Evolutionary conservation across 1,140 invertebrate genomes (phyloP), one percentile per base, ranked within the genome.

Genomic region (Cherax destructor): DNA sequence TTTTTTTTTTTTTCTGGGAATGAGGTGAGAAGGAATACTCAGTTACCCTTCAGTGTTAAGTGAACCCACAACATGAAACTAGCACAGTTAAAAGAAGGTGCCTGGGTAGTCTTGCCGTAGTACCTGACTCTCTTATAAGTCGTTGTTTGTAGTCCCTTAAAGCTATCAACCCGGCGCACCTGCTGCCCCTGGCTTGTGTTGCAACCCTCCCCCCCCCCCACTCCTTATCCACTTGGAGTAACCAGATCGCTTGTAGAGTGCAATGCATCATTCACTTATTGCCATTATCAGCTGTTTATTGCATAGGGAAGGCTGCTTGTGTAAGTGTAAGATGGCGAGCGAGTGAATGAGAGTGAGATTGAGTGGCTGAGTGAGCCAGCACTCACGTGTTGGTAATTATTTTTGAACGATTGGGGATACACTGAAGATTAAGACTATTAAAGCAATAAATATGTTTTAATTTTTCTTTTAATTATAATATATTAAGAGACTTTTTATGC

Each of bases 231-330:
- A 30, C 6, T 1, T 49, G 47, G 18, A 79, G 77, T 79, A 79
- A 79, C 77, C 77, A 79, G 77, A 79, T 79, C 47, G 77, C 30
- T 79, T 79, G 77, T 79, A 18, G 50, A 79, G 77, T 79, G 77
- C 50, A 49, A 79, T 79, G 77, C 77, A 79, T 79, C 77, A 52
- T 30, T 79, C 77, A 79, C 24, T 52, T 79, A 18, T 79, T 50
- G 47, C 77, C 18, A 50, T 52, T 79, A 79, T 79, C 77, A 79
- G 16, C 77, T 50, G 47, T 13, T 52, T 52, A 79, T 79, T 79
- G 50, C 77, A 50, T 13, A 79, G 77, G 4, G 7, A 1, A 24
- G 65, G 16, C n/a, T 74, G 69, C 24, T 21, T 74, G 69, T 74
- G 69, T 74, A n/a, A 3, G 69, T 74, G 69, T 74, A n/a, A 30